Evolutionary conservation across 2,888 invertebrate genomes (phyloP).

Genomic region (Synanthedon myopaeformis): DNA sequence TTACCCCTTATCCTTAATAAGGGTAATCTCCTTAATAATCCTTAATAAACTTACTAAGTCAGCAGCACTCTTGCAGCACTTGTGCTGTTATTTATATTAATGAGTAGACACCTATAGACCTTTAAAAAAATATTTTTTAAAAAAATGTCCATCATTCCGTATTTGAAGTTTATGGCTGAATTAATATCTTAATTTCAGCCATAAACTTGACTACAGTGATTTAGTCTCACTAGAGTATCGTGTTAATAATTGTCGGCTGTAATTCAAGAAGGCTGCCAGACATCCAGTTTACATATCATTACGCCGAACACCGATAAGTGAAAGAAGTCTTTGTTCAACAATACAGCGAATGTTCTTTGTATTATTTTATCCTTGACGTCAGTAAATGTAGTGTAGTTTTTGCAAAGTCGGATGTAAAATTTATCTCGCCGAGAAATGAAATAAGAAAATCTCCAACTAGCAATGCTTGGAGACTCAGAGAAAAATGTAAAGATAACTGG

Average conservation of each 20-base stretch:
- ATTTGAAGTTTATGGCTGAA: too few relatives aligned
- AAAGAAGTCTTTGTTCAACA: conserved; percentile 12
- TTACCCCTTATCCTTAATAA: too few relatives aligned
- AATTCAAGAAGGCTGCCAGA: background rate
- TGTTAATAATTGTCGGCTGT: background rate
- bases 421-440: background rate
- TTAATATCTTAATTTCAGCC: too few relatives aligned
- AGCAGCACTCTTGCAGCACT: too few relatives aligned
- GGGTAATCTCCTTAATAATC: too few relatives aligned
- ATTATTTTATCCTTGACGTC: background rate
- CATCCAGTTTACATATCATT: conserved; percentile 32
- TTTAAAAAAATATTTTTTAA: too few relatives aligned
- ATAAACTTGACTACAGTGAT: too few relatives aligned
- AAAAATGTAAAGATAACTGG: too few relatives aligned
- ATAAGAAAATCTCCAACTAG: background rate
- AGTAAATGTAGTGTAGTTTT: background rate
- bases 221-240: background rate
- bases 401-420: background rate
- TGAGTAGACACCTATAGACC: too few relatives aligned
- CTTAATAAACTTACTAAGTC: too few relatives aligned
- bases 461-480: background rate
- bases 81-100: too few relatives aligned
- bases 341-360: conserved; percentile 7
- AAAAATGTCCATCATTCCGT: too few relatives aligned
- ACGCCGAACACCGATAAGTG: conserved; percentile 18